Base-by-base conservation (phyloP, 2,113 vertebrate species). In the Steatornis caripensis region DNA sequence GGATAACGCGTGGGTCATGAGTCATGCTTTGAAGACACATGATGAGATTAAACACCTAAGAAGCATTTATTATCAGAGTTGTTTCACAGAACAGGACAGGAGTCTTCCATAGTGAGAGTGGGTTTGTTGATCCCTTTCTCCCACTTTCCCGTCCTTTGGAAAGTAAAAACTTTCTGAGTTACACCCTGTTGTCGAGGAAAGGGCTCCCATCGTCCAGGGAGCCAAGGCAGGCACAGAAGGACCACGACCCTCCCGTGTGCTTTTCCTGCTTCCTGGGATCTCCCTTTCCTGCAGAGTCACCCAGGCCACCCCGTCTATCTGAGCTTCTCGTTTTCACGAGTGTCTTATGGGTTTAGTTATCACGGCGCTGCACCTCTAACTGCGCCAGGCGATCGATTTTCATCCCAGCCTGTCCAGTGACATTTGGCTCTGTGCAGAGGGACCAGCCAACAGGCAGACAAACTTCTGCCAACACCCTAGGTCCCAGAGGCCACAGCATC, bases 201-300 rank as follows among this genome's bases (percentile, higher is more conserved):
- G 36, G 11, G 22, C 6, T 60, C 74, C 39, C 29, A 61, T 12
- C 21, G 37, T 16, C 29, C 8, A 18, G 7, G 32, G 10, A 16
- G 26, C 24, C 24, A 58, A 27, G 43, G 43, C 12, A 26, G 24
- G 4, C 26, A 16, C 77, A 57, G 70, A 45, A 53, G 29, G 55
- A 64, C 10, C 15, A 37, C 1, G 0, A 45, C 22, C 15, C 15
- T 62, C 9, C 14, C 7, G 0, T 26, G 48, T 14, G 11, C 11
- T 62, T 69, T 76, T 37, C 24, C 49, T 70, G 7, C 32, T 82
- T 82, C 43, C 36, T 5, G 3, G 27, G 32, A 30, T 20, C 41
- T 64, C 30, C 23, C 16, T 91, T 45, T 34, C n/a, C 58, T 20
- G 19, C 32, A 58, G 43, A 2, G 11, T 58, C 24, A 85, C 29